Evolutionary conservation across 2,797 vertebrate species (phyloP).

Genomic region (Mus minutoides): DNA sequence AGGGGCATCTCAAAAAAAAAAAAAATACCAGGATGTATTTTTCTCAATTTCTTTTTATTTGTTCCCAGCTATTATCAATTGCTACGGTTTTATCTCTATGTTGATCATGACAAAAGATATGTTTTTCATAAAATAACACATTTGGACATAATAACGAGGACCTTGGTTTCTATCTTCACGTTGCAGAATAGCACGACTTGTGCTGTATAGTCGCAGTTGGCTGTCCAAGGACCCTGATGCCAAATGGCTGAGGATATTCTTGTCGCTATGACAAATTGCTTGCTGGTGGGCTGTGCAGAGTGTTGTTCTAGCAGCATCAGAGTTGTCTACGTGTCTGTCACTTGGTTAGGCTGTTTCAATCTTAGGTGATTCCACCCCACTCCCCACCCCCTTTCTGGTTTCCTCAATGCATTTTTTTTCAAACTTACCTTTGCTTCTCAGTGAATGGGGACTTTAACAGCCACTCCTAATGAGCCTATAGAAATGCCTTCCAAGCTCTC

Average conservation of each 20-base stretch:
- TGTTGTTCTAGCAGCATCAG: slow-evolving; percentile 87
- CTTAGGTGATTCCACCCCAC: slow-evolving; percentile 85
- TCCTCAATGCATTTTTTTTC: slow-evolving; percentile 77
- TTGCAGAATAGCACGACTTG: slow-evolving; percentile 81
- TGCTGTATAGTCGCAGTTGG: slow-evolving; percentile 85
- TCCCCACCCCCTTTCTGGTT: slow-evolving; percentile 51
- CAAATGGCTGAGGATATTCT: slow-evolving; percentile 89
- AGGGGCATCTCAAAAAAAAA: slow-evolving; percentile 60
- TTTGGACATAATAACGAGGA: slow-evolving; percentile 84
- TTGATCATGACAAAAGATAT: slow-evolving; percentile 83
- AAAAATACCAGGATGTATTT: slow-evolving; percentile 54
- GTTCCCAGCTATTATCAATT: slow-evolving; percentile 67
- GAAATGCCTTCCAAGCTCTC: slow-evolving; percentile 82
- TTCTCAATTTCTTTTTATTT: slow-evolving; percentile 64
- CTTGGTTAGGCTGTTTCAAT: slow-evolving; percentile 85
- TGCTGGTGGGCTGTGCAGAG: slow-evolving; percentile 85
- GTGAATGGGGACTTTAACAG: slow-evolving; percentile 78
- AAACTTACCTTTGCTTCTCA: slow-evolving; percentile 85
- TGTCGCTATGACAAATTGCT: slow-evolving; percentile 88
- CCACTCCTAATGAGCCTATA: slow-evolving; percentile 80
- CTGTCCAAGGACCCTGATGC: slow-evolving; percentile 86
- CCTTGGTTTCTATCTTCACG: slow-evolving; percentile 79
- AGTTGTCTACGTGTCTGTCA: slow-evolving; percentile 89
- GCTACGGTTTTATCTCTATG: slow-evolving; percentile 75
- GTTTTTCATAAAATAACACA: slow-evolving; percentile 83